These are phyloP conservation scores for Isichthys henryi DNA, from an alignment of 2,113 vertebrate genomes.

Conservation along the genomic window DNA sequence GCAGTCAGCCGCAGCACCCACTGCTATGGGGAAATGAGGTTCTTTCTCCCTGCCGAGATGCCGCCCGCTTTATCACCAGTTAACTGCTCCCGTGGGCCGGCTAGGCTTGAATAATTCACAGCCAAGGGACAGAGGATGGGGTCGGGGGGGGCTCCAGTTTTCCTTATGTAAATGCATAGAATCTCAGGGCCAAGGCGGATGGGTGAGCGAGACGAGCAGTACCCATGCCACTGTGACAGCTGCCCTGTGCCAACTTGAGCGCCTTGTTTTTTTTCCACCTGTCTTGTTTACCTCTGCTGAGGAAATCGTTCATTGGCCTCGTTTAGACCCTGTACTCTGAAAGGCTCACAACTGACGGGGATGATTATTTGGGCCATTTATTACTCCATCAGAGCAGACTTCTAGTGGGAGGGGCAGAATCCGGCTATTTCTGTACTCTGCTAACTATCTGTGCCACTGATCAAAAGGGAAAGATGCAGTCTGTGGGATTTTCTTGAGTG, in stretches of 20 bases:
- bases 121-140: neutral
- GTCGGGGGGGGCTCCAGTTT: neutral
- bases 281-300: conserved; percentile 5
- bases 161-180: neutral
- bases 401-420: neutral
- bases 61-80: conserved; percentile 12
- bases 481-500: neutral
- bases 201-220: neutral
- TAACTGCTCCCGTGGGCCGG: conserved; percentile 1
- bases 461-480: neutral
- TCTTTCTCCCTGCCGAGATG: neutral
- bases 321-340: neutral
- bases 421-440: neutral
- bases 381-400: neutral
- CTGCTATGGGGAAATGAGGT: conserved; percentile 20
- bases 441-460: neutral
- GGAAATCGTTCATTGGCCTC: neutral
- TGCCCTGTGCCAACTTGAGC: neutral
- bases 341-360: neutral
- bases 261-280: neutral
- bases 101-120: conserved; percentile 1
- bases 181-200: neutral
- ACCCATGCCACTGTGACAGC: neutral
- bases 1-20: neutral
- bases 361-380: neutral